Evolutionary conservation across 2,797 vertebrate genomes (phyloP), one percentile per base, ranked within the genome.

Genomic region (Phylloscopus collybita): DNA sequence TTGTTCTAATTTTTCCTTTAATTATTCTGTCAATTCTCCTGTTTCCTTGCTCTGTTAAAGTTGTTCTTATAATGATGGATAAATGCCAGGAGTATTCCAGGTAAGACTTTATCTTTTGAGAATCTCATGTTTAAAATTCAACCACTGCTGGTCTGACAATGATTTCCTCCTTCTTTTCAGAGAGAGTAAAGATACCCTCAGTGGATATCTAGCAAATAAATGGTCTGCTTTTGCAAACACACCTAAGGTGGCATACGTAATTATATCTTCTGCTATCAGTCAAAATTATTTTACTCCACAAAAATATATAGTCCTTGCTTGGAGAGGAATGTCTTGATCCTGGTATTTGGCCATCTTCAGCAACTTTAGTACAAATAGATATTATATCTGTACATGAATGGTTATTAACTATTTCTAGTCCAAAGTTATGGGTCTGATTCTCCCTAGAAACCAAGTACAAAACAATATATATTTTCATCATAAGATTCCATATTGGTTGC

Each of bases 401-500:
- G 15, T 23, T 56, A 60, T 22, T 61, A 76, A 30, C 44, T 7
- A 16, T 86, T 78, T 74, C 26, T 53, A 53, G 26, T 26, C 23
- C n/a, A 64, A 64, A 75, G 64, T 45, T 25, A 49, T 20, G 20
- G 30, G 40, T 10, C 32, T 57, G 15, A 36, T 75, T 89, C 26
- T 64, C 16, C 54, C 54, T 57, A 42, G 29, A 87, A 91, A 81
- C 4, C 10, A 62, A 74, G 40, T 30, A 18, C 13, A 83, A 90
- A 80, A 54, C 27, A 4, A 21, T 7, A 13, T 2, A 16, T 66
- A 32, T 62, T 86, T 83, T 60, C 6, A 2, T 38, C 0, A 0
- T 25, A 38, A 59, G 78, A 49, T 47, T 67, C 15, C 9, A 5
- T 53, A 27, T 53, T 34, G 5, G 13, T 73, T 69, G n/a, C 22